These are phyloP conservation scores for Cephus spinipes DNA, from an alignment of 2,888 invertebrate species.

Conservation along the genomic window DNA sequence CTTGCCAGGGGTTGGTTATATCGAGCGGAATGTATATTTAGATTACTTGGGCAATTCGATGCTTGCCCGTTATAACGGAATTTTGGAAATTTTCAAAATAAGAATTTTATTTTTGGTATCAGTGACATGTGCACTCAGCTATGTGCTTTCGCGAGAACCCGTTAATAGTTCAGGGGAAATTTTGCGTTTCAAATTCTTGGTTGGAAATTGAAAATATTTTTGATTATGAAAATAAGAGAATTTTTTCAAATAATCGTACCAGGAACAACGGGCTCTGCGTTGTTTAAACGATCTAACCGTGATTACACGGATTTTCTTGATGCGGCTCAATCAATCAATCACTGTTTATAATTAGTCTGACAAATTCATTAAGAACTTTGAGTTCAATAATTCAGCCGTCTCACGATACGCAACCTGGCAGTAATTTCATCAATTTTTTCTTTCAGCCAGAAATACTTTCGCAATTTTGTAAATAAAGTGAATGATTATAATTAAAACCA, in stretches of 20 bases:
- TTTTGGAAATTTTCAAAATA: background rate
- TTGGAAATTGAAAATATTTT: background rate
- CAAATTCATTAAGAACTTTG: background rate
- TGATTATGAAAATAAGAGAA: background rate
- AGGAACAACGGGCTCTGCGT: too few relatives aligned
- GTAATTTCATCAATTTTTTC: background rate
- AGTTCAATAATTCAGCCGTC: background rate
- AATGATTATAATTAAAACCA: constrained; percentile 53
- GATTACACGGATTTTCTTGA: background rate
- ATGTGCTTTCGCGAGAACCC: background rate
- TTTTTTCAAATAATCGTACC: too few relatives aligned
- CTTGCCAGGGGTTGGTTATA: background rate
- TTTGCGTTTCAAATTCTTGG: background rate
- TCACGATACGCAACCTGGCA: background rate
- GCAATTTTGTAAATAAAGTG: constrained; percentile 49
- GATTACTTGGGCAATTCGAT: background rate
- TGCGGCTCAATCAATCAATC: background rate
- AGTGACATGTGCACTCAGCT: background rate
- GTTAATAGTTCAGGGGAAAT: background rate
- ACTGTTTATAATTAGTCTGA: background rate
- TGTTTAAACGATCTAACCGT: background rate
- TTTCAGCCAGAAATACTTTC: background rate
- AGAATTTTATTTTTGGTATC: background rate
- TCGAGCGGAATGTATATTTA: background rate
- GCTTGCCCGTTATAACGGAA: background rate